Evolutionary conservation across 2,113 vertebrate species (phyloP).

Genomic region (Calypte anna): DNA sequence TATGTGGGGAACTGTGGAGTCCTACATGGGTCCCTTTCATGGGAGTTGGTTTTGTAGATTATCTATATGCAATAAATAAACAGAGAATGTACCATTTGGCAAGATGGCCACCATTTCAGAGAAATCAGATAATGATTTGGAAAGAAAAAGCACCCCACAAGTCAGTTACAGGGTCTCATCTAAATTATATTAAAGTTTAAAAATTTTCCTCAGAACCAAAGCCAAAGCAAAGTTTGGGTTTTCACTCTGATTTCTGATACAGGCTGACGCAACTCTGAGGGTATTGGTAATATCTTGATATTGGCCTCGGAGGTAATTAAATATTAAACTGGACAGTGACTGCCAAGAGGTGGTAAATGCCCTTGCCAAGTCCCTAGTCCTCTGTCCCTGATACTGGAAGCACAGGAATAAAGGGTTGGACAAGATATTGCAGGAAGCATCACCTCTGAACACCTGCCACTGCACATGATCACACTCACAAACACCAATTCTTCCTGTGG

Average conservation of each 20-base stretch:
- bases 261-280: background rate
- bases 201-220: background rate
- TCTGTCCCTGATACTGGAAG: background rate
- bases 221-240: conserved; percentile 40
- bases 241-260: conserved; percentile 11
- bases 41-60: background rate
- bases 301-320: background rate
- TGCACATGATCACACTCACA: background rate
- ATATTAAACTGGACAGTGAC: conserved; percentile 23
- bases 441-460: rapidly evolving
- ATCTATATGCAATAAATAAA: background rate
- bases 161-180: background rate
- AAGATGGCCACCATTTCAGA: background rate
- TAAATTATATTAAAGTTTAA: background rate
- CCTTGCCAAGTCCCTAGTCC: background rate
- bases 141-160: background rate
- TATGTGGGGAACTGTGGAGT: background rate
- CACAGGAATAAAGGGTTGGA: background rate
- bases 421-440: background rate
- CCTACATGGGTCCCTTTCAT: background rate
- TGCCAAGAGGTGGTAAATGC: background rate
- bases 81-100: background rate
- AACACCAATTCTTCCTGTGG: background rate
- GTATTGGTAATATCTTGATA: background rate
- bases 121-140: background rate